Base-by-base conservation (phyloP, 2,888 invertebrate genomes). In the Hylaea fasciaria region DNA sequence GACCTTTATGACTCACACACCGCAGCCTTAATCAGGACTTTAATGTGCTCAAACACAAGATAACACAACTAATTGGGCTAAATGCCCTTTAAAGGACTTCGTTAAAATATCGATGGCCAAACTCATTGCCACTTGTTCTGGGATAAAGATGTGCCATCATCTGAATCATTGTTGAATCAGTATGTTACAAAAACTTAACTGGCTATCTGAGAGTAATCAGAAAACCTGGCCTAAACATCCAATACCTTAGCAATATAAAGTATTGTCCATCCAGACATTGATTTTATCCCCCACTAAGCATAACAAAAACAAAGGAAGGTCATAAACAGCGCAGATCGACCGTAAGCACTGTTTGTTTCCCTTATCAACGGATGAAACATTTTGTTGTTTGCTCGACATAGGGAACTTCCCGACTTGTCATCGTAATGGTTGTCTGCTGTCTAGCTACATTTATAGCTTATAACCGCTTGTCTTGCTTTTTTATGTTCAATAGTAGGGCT, bases 61-160 rank as follows among this genome's bases (percentile, higher is more conserved):
- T 70, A 74, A 73, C 61, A 68, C 59, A 58, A 69, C 81, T 90
- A 89, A 90, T 90, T 90, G 89, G 88, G 80, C 62, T 65, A 86
- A 86, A 88, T 85, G 77, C 71, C 85, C 86, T 72, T 80, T 77
- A 74, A 83, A 75, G 76, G 87, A 44, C 61, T 68, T 73, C 76
- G 75, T 80, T 74, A 79, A 75, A 75, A 76, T 77, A 69, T 70
- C 70, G 65, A 68, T 65, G 70, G 66, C 64, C 54, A 66, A 64
- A 62, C 51, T 40, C 13, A 73, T n/a, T 71, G 12, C n/a, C 13
- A 40, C 40, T 13, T 59, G 70, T 82, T 77, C 64, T 64, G 57
- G 41, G 49, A 58, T 22, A 49, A 39, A 39, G 40, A 45, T 55
- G 22, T 22, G 22, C 37, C 9, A 16, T 14, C 51, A 43, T 37